Conservation (phyloP, 2,797 vertebrate species). For the Oophaga sylvatica region DNA sequence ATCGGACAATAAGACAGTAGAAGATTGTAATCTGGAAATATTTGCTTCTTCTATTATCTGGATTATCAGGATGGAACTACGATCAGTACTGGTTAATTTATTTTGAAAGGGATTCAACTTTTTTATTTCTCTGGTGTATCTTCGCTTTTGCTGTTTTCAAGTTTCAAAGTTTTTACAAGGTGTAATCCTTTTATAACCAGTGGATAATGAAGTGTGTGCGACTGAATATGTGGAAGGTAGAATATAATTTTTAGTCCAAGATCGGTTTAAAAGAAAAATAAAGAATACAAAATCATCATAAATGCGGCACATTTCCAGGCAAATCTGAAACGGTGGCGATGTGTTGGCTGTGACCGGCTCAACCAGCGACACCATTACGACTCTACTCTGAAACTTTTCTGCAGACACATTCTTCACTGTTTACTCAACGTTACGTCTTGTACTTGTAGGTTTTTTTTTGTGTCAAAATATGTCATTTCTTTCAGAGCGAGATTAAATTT, state of each 20-base stretch:
- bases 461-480: slow-evolving; percentile 52
- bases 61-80: too few relatives aligned
- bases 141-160: too few relatives aligned
- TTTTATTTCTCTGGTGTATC: too few relatives aligned
- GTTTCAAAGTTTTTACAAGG: too few relatives aligned
- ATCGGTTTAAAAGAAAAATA: neutral
- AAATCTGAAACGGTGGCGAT: neutral
- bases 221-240: too few relatives aligned
- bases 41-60: too few relatives aligned
- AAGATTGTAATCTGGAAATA: too few relatives aligned
- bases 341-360: neutral
- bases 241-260: neutral
- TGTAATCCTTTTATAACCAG: too few relatives aligned
- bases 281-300: neutral
- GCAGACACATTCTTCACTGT: neutral
- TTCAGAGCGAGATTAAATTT: slow-evolving; percentile 55
- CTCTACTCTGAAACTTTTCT: neutral
- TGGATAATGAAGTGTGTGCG: too few relatives aligned
- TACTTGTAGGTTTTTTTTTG: slow-evolving; percentile 17
- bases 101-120: too few relatives aligned
- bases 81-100: too few relatives aligned
- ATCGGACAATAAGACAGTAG: too few relatives aligned
- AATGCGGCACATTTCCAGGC: neutral
- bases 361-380: neutral
- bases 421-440: slow-evolving; percentile 33